Evolutionary conservation across 2,888 invertebrate genomes (phyloP), one percentile per base, ranked within the genome.

Genomic region (Chamaedrilus cognettii): DNA sequence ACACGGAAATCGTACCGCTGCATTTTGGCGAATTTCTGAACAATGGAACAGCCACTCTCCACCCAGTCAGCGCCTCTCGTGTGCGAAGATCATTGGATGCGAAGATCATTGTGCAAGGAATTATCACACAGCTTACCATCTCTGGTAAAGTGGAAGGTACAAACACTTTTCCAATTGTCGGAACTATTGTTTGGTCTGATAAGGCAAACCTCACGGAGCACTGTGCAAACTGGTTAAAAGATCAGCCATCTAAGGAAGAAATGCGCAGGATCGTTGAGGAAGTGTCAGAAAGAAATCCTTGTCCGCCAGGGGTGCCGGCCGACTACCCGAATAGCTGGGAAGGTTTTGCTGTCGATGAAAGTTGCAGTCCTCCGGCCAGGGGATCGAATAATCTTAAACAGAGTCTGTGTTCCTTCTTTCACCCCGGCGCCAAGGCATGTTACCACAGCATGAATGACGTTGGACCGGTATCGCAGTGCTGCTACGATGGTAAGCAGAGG

Each of bases 391-490:
- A n/a, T n/a, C n/a, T n/a, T n/a, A 52, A 52, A 7, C 19, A 7
- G 26, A 23, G n/a, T 23, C 19, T 34, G 42, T 60, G 60, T 35
- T 30, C n/a, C 19, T 2, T 7, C 32, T 61, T 61, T 50, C 52
- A 65, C 33, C 51, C 51, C 11, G 55, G 60, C 3, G 3, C 65
- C n/a, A 60, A 52, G n/a, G 60, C 23, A 1, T 65, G 65, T 30
- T 65, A 65, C 60, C 32, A 49, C 26, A 65, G 65, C 30, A 55
- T 51, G n/a, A 35, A 60, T 60, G 60, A 60, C n/a, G 52, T 57
- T 23, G 30, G 42, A 30, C 33, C 49, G 2, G 31, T 56, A 1
- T 26, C 35, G 31, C 52, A 65, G 49, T 65, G 65, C 49, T 65
- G 65, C 55, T 65, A 65, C 42, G 50, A 65, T 32, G 15, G 32